These are phyloP conservation scores for Eremophila alpestris DNA, from an alignment of 2,797 vertebrate genomes.

Conservation along the genomic window DNA sequence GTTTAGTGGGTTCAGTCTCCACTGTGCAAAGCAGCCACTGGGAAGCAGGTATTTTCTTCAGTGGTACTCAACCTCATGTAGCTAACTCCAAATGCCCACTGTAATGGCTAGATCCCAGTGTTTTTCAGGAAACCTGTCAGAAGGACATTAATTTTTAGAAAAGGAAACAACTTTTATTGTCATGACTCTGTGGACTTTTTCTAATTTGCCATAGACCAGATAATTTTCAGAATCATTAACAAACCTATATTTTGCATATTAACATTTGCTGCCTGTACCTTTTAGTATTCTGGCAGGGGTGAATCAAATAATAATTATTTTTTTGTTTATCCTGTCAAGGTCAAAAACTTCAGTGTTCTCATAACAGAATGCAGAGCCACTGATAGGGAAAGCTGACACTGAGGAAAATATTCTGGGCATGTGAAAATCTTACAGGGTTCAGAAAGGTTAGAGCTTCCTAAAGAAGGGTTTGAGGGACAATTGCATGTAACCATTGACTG, in stretches of 20 bases:
- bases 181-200: neutral
- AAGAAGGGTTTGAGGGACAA: rapidly evolving
- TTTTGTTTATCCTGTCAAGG: neutral
- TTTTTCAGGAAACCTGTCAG: neutral
- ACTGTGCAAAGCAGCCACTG: neutral
- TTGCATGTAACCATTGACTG: neutral
- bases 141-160: neutral
- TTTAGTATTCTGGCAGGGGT: neutral
- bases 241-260: neutral
- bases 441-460: neutral
- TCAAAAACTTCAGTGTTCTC: neutral
- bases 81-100: neutral
- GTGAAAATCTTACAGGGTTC: neutral
- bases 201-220: neutral
- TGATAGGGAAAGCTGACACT: neutral
- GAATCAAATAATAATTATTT: neutral
- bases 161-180: neutral
- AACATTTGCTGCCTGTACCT: neutral
- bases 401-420: neutral
- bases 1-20: neutral
- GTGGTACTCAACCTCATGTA: neutral
- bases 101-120: neutral
- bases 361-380: neutral
- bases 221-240: neutral
- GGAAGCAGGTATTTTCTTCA: neutral